Base-by-base conservation (phyloP, 2,113 vertebrate genomes). In the Sitta europaea region DNA sequence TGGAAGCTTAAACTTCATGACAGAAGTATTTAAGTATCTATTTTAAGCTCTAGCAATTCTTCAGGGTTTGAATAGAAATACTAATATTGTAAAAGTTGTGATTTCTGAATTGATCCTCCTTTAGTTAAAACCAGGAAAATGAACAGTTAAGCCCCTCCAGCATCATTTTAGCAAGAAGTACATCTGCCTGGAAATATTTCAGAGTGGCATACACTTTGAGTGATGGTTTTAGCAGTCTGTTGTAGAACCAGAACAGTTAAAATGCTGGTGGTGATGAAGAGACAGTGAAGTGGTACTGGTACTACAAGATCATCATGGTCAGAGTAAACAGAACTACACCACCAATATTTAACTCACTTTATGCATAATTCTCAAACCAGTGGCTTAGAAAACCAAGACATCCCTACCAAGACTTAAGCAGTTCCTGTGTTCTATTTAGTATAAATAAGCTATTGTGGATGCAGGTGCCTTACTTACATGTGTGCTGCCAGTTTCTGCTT, bases 401-500 rank as follows among this genome's bases (percentile, higher is more conserved):
- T 5, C 16, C 5, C n/a, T 27, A 27, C 47, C 43, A 82, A 65
- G n/a, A n/a, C 17, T 40, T 36, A 10, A 23, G 17, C 20, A 89
- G 16, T n/a, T 89, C 65, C 45, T 73, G 36, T 25, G 42, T 50
- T 82, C 10, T 31, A 36, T 45, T 73, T 58, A 36, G 11, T 6
- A 42, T 27, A 72, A 82, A 47, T 5, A 35, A 79, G 15, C 14
- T 79, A 10, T 0, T 35, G 25, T 19, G 35, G 33, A 38, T 66
- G 33, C 10, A 79, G 40, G 40, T 48, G 79, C 54, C 65, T 95
- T 97, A 99, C 99, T 99, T 98, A 99, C 99, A 99, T 99, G 94
- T 99, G 99, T 57, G 99, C 99, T 96, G 98, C 99, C 88, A 99
- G 98, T 78, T 99, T 99, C 97, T 98, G 98, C 97, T 99, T 99